Conservation (phyloP, 2,113 vertebrate species). For the Elephantulus edwardii region DNA sequence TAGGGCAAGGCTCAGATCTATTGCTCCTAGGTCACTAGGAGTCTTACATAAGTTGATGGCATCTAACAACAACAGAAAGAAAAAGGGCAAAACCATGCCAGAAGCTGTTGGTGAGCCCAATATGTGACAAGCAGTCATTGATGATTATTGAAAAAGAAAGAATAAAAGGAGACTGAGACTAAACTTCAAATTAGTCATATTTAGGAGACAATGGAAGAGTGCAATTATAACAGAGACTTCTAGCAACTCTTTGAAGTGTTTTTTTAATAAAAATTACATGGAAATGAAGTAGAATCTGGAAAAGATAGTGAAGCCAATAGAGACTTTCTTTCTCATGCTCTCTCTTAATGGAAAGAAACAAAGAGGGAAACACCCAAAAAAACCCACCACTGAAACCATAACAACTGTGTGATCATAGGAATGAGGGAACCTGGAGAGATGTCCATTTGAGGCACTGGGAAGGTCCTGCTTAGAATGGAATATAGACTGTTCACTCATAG, state of each 20-base stretch:
- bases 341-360: background rate
- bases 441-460: background rate
- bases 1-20: too few species aligned
- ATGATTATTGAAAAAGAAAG: background rate
- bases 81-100: background rate
- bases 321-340: background rate
- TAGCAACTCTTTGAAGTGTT: background rate
- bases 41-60: too few species aligned
- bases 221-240: background rate
- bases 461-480: fast-evolving
- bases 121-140: background rate
- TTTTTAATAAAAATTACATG: background rate
- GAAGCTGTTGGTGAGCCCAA: background rate
- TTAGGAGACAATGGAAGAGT: background rate
- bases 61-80: too few species aligned
- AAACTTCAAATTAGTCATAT: background rate
- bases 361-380: too few species aligned
- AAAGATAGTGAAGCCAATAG: background rate
- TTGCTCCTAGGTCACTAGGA: too few species aligned
- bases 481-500: fast-evolving
- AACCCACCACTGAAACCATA: too few species aligned
- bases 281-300: background rate
- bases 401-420: background rate
- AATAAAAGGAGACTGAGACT: background rate
- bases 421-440: background rate